Conservation (phyloP, 23 tunicate genomes). For the Botrylloides violaceus region DNA sequence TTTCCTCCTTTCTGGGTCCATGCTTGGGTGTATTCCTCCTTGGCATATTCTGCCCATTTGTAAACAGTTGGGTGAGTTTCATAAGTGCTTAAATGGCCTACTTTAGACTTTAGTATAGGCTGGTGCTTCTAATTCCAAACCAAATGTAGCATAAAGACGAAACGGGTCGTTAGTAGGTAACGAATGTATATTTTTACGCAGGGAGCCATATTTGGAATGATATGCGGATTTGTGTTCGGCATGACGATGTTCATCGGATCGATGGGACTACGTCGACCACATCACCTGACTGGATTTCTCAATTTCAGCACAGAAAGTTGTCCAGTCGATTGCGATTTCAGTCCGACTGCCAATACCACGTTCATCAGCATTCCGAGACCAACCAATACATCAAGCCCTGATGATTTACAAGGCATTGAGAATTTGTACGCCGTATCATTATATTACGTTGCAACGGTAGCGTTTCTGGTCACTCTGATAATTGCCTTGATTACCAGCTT, state of each 20-base stretch:
- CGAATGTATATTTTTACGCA: background rate
- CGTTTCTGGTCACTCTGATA: background rate
- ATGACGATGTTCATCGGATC: background rate
- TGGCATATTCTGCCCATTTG: constrained; percentile 17
- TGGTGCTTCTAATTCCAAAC: too few relatives aligned
- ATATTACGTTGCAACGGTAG: background rate
- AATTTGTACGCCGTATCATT: background rate
- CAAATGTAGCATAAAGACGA: too few relatives aligned
- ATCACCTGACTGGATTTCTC: background rate
- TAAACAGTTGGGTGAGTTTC: background rate
- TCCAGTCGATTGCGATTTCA: background rate
- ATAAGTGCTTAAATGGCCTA: too few relatives aligned
- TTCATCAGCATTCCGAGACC: background rate
- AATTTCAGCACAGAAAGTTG: background rate
- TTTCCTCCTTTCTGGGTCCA: background rate
- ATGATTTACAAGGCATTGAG: background rate
- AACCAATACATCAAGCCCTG: background rate
- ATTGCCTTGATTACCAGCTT: background rate
- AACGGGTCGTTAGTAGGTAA: too few relatives aligned
- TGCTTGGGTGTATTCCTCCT: constrained; percentile 10
- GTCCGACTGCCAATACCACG: background rate
- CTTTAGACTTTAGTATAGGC: too few relatives aligned
- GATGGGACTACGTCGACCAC: background rate
- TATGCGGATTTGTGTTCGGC: background rate
- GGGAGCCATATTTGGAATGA: background rate